phyloP scores from a whole-genome alignment of 2,113 vertebrate species.

The Sturnus vulgaris region DNA sequence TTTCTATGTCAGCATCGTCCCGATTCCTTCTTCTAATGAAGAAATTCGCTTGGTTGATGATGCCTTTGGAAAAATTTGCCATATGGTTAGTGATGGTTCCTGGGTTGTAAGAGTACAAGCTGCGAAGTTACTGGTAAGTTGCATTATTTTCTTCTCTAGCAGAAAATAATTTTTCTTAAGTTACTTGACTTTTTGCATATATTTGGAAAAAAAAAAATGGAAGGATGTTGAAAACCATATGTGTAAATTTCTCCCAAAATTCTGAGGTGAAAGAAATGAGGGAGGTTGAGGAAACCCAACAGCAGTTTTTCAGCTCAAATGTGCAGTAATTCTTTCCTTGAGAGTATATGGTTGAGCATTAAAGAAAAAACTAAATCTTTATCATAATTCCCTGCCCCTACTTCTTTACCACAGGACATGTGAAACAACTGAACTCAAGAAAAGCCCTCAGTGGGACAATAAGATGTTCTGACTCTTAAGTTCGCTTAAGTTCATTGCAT shows the following conservation, averaged over 20 bases:
- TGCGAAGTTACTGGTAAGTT: constrained; percentile 89
- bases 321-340: background rate
- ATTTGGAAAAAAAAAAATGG: background rate
- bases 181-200: background rate
- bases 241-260: background rate
- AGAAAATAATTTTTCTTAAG: background rate
- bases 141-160: background rate
- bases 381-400: background rate
- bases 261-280: background rate
- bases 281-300: background rate
- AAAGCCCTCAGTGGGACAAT: background rate
- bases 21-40: constrained; percentile 95
- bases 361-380: background rate
- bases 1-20: constrained; percentile 83
- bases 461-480: background rate
- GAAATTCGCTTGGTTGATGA: constrained; percentile 96
- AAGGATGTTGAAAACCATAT: background rate
- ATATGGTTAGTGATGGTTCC: constrained; percentile 97
- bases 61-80: constrained; percentile 95
- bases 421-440: background rate
- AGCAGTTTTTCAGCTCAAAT: background rate
- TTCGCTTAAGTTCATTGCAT: too few relatives aligned
- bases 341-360: background rate
- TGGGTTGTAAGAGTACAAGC: constrained; percentile 97
- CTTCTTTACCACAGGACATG: background rate